Base-by-base conservation (phyloP, 2,797 vertebrate genomes). In the Pangasius macronema region DNA sequence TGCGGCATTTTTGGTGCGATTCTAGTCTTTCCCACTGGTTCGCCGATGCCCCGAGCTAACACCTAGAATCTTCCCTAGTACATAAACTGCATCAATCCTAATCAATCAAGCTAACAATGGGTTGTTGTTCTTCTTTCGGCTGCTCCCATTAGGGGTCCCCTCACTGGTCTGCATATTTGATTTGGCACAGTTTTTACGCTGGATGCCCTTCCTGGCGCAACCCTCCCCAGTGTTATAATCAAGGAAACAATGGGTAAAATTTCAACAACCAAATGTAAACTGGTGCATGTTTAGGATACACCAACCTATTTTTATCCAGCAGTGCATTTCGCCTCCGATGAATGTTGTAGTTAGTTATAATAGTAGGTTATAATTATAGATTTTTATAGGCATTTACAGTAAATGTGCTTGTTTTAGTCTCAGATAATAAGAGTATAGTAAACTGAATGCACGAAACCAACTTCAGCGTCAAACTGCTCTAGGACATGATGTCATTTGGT, bases 401-500 rank as follows among this genome's bases (percentile, higher is more conserved):
- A 46, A 53, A 42, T 46, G 70, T 51, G 27, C 33, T 72, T 67
- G 82, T 81, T 89, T 87, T 84, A 55, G 77, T n/a, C 49, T 36
- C n/a, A 76, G 24, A 87, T 87, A 55, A 85, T 86, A 39, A 42
- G 36, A 73, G 27, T 6, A 27, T 75, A 75, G 65, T 63, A 67
- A 65, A 77, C 42, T 36, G 11, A 46, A 65, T 24, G 33, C 83
- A 42, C 7, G 57, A 80, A 80, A 49, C 20, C 83, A 83, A 83
- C 36, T 11, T 72, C 24, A 70, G 27, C 1, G 7, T 59, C n/a
- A 72, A 49, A 61, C 7, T 68, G 16, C 61, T 68, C 7, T 4
- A n/a, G 77, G 33, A 76, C 22, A 83, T 87, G 76, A 88, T 84
- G 68, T 61, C 65, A 86, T 76, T 89, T 82, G 42, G 36, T 79